A percentile compares a stretch with the other conserved stretches of the same genome.
These are phyloP conservation scores for Acanthis flammea DNA, from an alignment of 2,797 vertebrate species.

Conservation along the genomic window DNA sequence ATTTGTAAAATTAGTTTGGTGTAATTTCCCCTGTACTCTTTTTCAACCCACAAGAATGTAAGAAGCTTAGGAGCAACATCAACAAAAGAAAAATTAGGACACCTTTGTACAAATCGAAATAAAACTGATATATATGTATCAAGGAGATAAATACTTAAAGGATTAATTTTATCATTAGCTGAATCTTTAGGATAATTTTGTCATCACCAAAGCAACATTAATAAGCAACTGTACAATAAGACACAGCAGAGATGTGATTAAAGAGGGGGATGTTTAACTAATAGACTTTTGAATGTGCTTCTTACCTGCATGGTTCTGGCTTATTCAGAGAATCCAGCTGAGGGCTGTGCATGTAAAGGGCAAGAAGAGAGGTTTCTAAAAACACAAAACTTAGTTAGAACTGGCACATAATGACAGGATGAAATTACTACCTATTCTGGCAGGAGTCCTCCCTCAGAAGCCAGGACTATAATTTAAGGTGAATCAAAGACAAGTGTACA, in stretches of 20 bases:
- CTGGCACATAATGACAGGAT: neutral
- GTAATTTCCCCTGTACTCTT: neutral
- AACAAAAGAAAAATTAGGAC: neutral
- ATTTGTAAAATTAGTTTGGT: neutral
- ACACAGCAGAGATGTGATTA: neutral
- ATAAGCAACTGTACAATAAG: neutral
- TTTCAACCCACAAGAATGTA: neutral
- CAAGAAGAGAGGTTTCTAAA: neutral
- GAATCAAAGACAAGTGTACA: neutral
- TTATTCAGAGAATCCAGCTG: neutral
- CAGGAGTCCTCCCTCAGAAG: neutral
- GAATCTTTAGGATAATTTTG: slow-evolving; percentile 7
- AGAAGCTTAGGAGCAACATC: neutral
- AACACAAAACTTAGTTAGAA: neutral
- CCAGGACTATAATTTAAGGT: neutral
- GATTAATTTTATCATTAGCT: neutral
- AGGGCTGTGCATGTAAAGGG: neutral
- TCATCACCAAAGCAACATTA: neutral
- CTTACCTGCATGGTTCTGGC: neutral
- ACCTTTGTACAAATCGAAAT: neutral
- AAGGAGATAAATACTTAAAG: neutral
- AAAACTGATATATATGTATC: neutral
- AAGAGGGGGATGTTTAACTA: neutral
- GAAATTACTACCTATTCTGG: neutral
- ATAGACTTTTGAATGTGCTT: neutral